Conservation (phyloP, 2,113 vertebrate genomes). For the Apodemus sylvaticus region DNA sequence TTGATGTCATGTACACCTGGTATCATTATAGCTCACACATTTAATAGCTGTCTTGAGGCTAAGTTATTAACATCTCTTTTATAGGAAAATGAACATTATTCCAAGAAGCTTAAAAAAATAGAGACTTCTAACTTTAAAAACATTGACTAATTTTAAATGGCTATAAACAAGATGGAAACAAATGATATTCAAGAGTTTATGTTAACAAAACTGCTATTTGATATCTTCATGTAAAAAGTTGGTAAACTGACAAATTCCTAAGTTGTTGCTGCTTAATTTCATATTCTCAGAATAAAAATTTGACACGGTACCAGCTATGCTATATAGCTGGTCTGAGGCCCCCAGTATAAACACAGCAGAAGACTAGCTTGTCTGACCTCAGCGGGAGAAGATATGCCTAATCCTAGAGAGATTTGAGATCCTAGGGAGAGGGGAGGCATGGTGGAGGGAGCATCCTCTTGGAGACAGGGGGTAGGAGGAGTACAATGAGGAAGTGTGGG, state of each 20-base stretch:
- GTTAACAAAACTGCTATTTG: background rate
- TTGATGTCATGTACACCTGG: background rate
- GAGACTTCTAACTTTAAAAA: background rate
- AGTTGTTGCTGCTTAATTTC: constrained; percentile 20
- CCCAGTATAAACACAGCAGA: too few relatives aligned
- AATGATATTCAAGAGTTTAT: background rate
- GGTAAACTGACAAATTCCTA: background rate
- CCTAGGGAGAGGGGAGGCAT: too few relatives aligned
- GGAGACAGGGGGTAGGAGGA: background rate
- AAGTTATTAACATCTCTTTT: background rate
- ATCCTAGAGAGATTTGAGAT: too few relatives aligned
- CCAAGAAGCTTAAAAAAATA: background rate
- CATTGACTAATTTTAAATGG: background rate
- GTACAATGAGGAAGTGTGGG: too few relatives aligned
- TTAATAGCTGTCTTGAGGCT: background rate
- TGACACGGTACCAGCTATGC: background rate
- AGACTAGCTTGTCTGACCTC: too few relatives aligned
- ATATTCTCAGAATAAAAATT: background rate
- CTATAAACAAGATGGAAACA: background rate
- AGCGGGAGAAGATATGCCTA: too few relatives aligned
- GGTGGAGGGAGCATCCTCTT: too few relatives aligned
- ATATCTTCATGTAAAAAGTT: background rate
- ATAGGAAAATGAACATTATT: background rate
- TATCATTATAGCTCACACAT: background rate
- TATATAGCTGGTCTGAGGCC: background rate